phyloP scores from a whole-genome alignment of 2,888 invertebrate species.

The Entomobrya multifasciata region DNA sequence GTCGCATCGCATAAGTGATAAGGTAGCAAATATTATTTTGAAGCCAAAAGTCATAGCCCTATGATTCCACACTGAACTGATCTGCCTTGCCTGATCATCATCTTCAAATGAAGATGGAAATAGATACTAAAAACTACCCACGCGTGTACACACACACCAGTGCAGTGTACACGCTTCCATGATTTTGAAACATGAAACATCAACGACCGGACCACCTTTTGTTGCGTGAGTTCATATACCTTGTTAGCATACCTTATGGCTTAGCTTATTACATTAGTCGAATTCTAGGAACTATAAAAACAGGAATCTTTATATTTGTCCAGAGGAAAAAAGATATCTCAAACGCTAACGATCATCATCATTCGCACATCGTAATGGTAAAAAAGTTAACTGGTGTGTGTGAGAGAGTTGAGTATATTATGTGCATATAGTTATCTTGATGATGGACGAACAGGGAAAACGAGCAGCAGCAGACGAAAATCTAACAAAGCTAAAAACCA shows the following conservation, averaged over 20 bases:
- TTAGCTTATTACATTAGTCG: too few species aligned
- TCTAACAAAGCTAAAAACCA: too few species aligned
- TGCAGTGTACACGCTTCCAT: neutral
- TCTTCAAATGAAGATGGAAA: neutral
- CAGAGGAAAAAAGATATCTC: neutral
- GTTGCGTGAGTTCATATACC: neutral
- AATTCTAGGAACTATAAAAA: neutral
- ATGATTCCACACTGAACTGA: neutral
- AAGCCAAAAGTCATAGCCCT: neutral
- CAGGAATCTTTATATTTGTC: too few species aligned
- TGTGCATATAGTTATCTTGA: slow-evolving; percentile 15
- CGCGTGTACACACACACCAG: slow-evolving; percentile 37
- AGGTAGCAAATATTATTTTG: too few species aligned
- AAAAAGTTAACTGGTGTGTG: neutral
- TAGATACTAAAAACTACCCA: slow-evolving; percentile 32
- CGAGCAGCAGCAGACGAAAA: neutral
- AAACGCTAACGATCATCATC: slow-evolving; percentile 40
- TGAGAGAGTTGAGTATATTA: too few species aligned
- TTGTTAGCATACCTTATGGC: too few species aligned
- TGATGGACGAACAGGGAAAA: neutral
- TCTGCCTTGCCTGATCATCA: neutral
- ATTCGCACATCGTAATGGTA: slow-evolving; percentile 27
- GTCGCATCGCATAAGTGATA: neutral
- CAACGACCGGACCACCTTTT: neutral
- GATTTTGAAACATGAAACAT: slow-evolving; percentile 31